These are phyloP conservation scores for Dolomedes plantarius DNA, from an alignment of 2,888 invertebrate species.

Conservation along the genomic window DNA sequence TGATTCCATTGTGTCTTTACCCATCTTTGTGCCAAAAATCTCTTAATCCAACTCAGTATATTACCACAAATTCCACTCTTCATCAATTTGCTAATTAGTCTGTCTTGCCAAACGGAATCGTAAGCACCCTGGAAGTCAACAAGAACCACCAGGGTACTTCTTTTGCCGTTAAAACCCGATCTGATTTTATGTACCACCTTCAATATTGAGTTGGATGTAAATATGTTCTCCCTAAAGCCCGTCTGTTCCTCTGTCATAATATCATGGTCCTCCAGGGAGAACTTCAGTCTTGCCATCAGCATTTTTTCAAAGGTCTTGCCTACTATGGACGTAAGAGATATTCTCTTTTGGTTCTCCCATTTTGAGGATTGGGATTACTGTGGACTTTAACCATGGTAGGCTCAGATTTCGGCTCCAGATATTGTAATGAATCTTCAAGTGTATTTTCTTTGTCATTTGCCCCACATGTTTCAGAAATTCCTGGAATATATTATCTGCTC, in stretches of 20 bases:
- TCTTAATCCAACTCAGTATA: conserved; percentile 13
- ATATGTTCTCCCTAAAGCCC: background rate
- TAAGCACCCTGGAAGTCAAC: conserved; percentile 20
- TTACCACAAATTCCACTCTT: background rate
- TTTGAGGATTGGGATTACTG: background rate
- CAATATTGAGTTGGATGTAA: conserved; percentile 8
- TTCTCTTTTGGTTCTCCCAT: background rate
- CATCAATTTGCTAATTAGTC: background rate
- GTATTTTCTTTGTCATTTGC: no score
- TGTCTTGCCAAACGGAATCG: background rate
- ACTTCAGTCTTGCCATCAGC: background rate
- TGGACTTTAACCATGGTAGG: background rate
- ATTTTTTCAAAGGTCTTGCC: background rate
- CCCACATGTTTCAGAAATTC: no score
- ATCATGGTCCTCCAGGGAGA: background rate
- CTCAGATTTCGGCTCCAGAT: background rate
- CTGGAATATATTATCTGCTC: no score
- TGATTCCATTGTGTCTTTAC: no score
- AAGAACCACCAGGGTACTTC: conserved; percentile 23
- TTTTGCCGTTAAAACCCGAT: conserved; percentile 1
- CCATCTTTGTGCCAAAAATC: conserved; percentile 18
- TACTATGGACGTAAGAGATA: background rate
- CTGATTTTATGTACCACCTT: conserved; percentile 13
- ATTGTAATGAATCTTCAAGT: background rate
- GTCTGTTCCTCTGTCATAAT: background rate